Conservation (phyloP, 1,140 invertebrate species). For the Neodiprion fabricii region DNA sequence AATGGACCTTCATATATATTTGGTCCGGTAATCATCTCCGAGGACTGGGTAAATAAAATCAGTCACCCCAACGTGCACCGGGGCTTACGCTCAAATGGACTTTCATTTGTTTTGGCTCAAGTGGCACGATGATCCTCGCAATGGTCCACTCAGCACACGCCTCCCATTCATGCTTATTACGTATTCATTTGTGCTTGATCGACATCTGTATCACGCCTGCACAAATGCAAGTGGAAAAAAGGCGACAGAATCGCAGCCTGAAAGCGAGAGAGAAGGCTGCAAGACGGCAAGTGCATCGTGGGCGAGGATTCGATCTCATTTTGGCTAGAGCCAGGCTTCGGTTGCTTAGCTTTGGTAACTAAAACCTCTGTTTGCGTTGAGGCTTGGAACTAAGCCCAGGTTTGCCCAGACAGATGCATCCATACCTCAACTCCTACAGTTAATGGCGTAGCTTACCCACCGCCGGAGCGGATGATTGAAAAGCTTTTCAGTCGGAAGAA, state of each 20-base stretch:
- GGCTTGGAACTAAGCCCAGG: slow-evolving; percentile 48
- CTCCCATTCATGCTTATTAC: neutral
- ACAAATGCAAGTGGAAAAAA: neutral
- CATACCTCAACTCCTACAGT: slow-evolving; percentile 38
- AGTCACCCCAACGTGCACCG: neutral
- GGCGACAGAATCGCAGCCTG: neutral
- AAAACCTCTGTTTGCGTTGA: slow-evolving; percentile 36
- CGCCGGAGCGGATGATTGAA: slow-evolving; percentile 11
- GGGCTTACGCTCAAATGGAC: slow-evolving; percentile 6
- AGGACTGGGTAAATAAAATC: slow-evolving; percentile 7
- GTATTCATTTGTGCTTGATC: slow-evolving; percentile 3
- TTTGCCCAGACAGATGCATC: slow-evolving; percentile 50
- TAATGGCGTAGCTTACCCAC: slow-evolving; percentile 47
- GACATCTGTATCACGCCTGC: slow-evolving; percentile 32
- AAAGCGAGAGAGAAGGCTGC: slow-evolving; percentile 11
- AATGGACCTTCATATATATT: neutral
- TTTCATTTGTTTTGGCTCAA: slow-evolving; percentile 5
- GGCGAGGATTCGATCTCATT: neutral
- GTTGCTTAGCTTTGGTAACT: slow-evolving; percentile 6
- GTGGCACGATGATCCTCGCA: neutral
- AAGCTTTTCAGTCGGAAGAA: neutral
- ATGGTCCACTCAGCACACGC: neutral
- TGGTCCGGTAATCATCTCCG: neutral
- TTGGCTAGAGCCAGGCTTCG: neutral
- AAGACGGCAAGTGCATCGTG: neutral